phyloP scores from a whole-genome alignment of 64 coral and sea anemone genomes.

The Anthopleura sola region DNA sequence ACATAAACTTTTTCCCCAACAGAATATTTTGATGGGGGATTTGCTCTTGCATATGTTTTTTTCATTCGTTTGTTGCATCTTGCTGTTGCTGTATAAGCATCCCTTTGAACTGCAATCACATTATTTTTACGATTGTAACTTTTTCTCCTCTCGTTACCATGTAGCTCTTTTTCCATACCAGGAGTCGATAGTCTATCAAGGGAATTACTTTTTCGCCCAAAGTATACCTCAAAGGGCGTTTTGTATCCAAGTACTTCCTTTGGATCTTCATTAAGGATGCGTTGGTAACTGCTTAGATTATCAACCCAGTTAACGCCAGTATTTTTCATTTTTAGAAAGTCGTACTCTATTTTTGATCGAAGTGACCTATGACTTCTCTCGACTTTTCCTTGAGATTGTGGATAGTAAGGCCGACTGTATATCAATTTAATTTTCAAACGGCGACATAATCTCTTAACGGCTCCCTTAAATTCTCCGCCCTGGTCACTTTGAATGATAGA shows the following conservation, averaged over 20 bases:
- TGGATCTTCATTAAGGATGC: neutral
- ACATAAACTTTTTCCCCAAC: constrained; percentile 46
- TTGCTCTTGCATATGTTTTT: neutral
- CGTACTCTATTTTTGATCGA: neutral
- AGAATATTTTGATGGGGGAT: constrained; percentile 19
- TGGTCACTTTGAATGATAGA: constrained; percentile 26
- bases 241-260: neutral
- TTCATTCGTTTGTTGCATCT: constrained; percentile 36
- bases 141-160: no score
- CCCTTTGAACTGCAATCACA: no score
- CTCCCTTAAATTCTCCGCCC: constrained; percentile 31
- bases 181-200: neutral
- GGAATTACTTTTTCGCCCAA: neutral
- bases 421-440: neutral
- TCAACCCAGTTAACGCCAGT: neutral
- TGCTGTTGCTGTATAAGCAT: neutral
- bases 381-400: constrained; percentile 31
- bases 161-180: neutral
- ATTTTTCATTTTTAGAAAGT: neutral
- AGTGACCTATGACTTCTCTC: neutral
- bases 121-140: neutral
- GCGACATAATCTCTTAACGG: neutral
- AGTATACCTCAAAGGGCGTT: neutral
- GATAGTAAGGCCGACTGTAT: constrained; percentile 18
- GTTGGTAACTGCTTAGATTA: neutral